Evolutionary conservation across 2,888 invertebrate species (phyloP).

Genomic region (Stictocephala bisonia): DNA sequence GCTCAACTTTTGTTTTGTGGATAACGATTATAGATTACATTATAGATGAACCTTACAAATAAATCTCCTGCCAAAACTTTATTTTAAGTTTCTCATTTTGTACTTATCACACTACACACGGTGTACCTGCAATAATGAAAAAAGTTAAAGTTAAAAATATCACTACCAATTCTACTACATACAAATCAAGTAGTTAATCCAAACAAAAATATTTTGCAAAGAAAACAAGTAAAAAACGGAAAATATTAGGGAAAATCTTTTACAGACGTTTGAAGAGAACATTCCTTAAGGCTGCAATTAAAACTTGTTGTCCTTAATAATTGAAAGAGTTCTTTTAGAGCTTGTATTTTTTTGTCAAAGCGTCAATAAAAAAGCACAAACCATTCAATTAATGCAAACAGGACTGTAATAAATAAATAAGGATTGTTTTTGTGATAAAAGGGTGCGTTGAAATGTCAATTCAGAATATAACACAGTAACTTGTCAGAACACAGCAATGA

Average conservation of each 20-base stretch:
- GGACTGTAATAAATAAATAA: neutral
- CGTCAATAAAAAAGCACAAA: constrained; percentile 25
- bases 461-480: neutral
- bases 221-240: too few species aligned
- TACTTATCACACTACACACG: too few species aligned
- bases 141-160: too few species aligned
- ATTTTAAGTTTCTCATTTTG: too few species aligned
- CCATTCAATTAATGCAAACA: constrained; percentile 32
- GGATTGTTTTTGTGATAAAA: constrained; percentile 14
- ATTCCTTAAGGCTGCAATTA: constrained; percentile 42
- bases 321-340: constrained; percentile 37
- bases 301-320: constrained; percentile 40
- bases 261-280: constrained; percentile 26
- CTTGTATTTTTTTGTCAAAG: constrained; percentile 40
- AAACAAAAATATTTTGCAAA: too few species aligned
- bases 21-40: too few species aligned
- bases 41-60: too few species aligned
- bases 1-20: too few species aligned
- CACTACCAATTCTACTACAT: too few species aligned
- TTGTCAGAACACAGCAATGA: neutral
- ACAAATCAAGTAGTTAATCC: too few species aligned
- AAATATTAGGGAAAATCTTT: constrained; percentile 36
- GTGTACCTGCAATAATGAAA: too few species aligned
- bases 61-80: too few species aligned
- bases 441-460: neutral